Evolutionary conservation across 1,140 invertebrate genomes (phyloP).

Genomic region (Drosophila leontia): DNA sequence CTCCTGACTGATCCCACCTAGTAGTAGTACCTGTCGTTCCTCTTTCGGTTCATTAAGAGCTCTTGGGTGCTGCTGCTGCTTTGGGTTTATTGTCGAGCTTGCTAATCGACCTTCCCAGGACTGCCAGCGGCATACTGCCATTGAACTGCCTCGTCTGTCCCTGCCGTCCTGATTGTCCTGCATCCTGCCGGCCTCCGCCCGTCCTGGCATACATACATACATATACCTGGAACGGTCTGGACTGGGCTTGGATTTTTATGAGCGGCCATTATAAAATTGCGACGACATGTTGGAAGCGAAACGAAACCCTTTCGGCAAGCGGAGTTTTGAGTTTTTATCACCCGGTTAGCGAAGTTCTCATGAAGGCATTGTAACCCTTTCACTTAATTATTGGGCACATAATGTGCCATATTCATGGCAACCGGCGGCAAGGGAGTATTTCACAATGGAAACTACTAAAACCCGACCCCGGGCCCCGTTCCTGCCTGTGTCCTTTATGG

Average conservation of each 20-base stretch:
- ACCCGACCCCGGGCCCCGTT: neutral
- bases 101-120: slow-evolving; percentile 40
- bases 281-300: slow-evolving; percentile 63
- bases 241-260: slow-evolving; percentile 44
- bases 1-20: neutral
- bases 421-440: slow-evolving; percentile 37
- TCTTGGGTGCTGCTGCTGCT: neutral
- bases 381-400: slow-evolving; percentile 83
- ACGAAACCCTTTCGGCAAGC: slow-evolving; percentile 64
- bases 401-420: slow-evolving; percentile 80
- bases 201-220: neutral
- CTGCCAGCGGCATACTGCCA: slow-evolving; percentile 31
- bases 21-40: slow-evolving; percentile 1
- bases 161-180: slow-evolving; percentile 27
- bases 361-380: slow-evolving; percentile 82
- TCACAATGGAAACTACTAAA: slow-evolving; percentile 36
- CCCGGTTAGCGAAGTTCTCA: slow-evolving; percentile 77
- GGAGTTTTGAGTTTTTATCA: slow-evolving; percentile 71
- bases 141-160: slow-evolving; percentile 32
- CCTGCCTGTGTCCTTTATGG: slow-evolving; percentile 28
- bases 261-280: slow-evolving; percentile 63
- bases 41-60: slow-evolving; percentile 20
- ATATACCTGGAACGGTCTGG: neutral
- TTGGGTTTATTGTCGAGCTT: slow-evolving; percentile 39
- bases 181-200: slow-evolving; percentile 28